Conservation (phyloP, 2,113 vertebrate species). For the Mobula birostris region DNA sequence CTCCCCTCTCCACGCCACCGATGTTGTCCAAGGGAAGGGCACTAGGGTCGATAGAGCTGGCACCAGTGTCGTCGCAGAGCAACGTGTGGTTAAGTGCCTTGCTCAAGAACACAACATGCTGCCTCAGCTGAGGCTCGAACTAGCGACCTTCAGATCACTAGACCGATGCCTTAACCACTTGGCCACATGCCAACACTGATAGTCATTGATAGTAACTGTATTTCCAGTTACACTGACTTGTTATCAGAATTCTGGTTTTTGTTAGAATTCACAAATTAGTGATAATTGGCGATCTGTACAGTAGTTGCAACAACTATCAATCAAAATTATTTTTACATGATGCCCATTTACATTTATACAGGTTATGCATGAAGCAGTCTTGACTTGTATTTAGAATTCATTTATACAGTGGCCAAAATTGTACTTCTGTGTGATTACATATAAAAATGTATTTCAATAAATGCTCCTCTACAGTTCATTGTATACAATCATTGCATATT, state of each 20-base stretch:
- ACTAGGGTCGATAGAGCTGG: too few species aligned
- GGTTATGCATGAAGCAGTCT: neutral
- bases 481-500: neutral
- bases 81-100: too few species aligned
- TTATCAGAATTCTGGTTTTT: neutral
- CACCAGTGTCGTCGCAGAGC: too few species aligned
- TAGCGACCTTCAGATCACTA: too few species aligned
- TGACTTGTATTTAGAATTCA: neutral
- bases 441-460: neutral
- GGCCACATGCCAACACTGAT: too few species aligned
- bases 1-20: too few species aligned
- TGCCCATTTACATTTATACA: neutral
- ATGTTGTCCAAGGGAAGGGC: too few species aligned
- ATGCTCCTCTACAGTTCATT: neutral
- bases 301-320: neutral
- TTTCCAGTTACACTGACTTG: neutral
- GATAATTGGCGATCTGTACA: too few species aligned
- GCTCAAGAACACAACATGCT: too few species aligned
- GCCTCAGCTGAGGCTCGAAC: too few species aligned
- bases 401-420: slow-evolving; percentile 4
- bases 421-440: neutral
- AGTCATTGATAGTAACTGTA: neutral
- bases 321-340: neutral
- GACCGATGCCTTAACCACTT: too few species aligned
- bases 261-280: neutral